These are phyloP conservation scores for Clinocottus analis DNA, from an alignment of 2,113 vertebrate genomes.

Conservation along the genomic window DNA sequence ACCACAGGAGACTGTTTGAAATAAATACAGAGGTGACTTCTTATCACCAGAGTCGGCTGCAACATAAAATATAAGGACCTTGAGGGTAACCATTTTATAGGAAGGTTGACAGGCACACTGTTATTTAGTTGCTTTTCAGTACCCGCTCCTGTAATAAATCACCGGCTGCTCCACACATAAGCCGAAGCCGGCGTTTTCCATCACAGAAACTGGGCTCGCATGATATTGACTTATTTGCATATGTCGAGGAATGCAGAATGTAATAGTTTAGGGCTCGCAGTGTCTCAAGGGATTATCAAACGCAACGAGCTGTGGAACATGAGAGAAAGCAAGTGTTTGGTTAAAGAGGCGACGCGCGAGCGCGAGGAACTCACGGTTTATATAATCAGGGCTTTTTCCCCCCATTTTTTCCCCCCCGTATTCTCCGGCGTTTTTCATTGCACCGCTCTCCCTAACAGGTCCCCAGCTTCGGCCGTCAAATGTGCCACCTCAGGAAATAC, in stretches of 20 bases:
- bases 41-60: constrained; percentile 30
- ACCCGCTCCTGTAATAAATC: constrained; percentile 27
- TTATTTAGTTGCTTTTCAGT: constrained; percentile 26
- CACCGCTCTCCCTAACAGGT: constrained; percentile 43
- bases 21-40: constrained; percentile 20
- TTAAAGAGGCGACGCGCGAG: constrained; percentile 29
- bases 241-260: constrained; percentile 32
- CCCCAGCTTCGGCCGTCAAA: constrained; percentile 50
- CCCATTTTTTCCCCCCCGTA: neutral
- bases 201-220: constrained; percentile 17
- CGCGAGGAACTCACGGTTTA: neutral
- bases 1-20: constrained; percentile 4
- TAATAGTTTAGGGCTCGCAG: constrained; percentile 14
- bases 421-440: constrained; percentile 32
- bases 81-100: constrained; percentile 29
- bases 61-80: constrained; percentile 38
- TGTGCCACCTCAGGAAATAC: constrained; percentile 76
- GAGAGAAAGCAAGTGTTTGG: constrained; percentile 39
- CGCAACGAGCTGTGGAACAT: constrained; percentile 37
- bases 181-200: constrained; percentile 9
- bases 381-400: constrained; percentile 23
- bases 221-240: constrained; percentile 43
- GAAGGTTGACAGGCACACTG: constrained; percentile 24
- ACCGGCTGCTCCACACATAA: neutral
- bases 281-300: constrained; percentile 47